Conservation (phyloP, 2,113 vertebrate species). For the Brachypteracias leptosomus region DNA sequence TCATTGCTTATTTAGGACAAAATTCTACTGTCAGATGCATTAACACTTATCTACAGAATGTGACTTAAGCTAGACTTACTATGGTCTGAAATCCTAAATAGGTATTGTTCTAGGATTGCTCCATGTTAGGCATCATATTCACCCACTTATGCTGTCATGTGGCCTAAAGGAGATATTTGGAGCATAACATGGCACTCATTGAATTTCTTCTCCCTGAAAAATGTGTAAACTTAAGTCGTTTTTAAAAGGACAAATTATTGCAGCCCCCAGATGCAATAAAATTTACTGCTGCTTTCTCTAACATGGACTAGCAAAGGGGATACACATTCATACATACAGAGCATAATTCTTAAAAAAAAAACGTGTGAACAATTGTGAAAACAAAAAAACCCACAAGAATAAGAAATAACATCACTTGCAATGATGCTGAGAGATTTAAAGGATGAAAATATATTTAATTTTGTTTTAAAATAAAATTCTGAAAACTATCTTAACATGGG, state of each 20-base stretch:
- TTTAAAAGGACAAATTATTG: neutral
- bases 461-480: neutral
- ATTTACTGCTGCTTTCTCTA: neutral
- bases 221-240: constrained; percentile 3
- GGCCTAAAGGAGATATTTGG: neutral
- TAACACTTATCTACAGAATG: neutral
- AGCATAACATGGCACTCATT: neutral
- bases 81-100: neutral
- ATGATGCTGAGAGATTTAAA: neutral
- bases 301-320: neutral
- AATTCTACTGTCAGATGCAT: neutral
- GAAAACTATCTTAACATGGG: neutral
- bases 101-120: neutral
- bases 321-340: neutral
- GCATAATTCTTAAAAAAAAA: neutral
- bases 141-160: neutral
- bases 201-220: neutral
- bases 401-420: neutral
- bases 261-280: neutral
- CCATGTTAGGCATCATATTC: neutral
- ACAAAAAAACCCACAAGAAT: neutral
- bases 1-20: neutral
- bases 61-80: neutral
- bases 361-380: neutral
- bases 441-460: neutral